Percentiles rank a stretch among this genome's conserved stretches.
phyloP scores from a whole-genome alignment of 2,888 invertebrate genomes.

The Pristionchus fissidentatus region DNA sequence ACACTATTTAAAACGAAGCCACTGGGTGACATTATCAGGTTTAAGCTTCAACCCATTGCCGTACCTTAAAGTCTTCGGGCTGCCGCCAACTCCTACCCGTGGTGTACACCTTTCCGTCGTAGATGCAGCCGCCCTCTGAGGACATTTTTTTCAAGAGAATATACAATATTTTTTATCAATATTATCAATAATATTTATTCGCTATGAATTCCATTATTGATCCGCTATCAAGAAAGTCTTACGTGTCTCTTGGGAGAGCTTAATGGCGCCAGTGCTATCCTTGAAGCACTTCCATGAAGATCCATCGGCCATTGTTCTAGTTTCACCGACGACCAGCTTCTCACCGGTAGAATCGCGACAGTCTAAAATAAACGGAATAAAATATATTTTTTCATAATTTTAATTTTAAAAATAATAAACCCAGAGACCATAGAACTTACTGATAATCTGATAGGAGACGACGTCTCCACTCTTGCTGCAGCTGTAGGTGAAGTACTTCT shows the following conservation, averaged over 20 bases:
- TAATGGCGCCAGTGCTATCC: background rate
- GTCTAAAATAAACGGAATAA: background rate
- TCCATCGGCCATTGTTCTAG: background rate
- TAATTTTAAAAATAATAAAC: background rate
- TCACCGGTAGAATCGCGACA: conserved; percentile 33
- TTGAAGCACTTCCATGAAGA: conserved; percentile 19
- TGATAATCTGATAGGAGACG: conserved; percentile 34
- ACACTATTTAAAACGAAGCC: background rate
- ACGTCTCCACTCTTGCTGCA: conserved; percentile 20
- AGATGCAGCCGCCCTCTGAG: conserved; percentile 36
- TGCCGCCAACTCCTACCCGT: background rate
- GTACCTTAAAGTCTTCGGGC: conserved; percentile 8
- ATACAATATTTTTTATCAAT: too few relatives aligned
- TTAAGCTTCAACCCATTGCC: background rate
- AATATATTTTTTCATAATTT: background rate
- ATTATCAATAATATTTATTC: too few relatives aligned
- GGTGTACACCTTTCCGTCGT: conserved; percentile 6
- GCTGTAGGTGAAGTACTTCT: conserved; percentile 44
- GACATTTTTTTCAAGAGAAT: background rate
- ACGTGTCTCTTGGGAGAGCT: conserved; percentile 28
- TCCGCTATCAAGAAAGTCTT: too few relatives aligned
- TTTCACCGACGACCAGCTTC: background rate
- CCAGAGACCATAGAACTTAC: conserved; percentile 36
- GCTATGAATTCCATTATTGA: background rate
- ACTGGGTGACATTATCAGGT: background rate